Percentiles rank a stretch among this genome's conserved stretches.
phyloP scores from a whole-genome alignment of 2,888 invertebrate species.

The Coenonympha glycerion region DNA sequence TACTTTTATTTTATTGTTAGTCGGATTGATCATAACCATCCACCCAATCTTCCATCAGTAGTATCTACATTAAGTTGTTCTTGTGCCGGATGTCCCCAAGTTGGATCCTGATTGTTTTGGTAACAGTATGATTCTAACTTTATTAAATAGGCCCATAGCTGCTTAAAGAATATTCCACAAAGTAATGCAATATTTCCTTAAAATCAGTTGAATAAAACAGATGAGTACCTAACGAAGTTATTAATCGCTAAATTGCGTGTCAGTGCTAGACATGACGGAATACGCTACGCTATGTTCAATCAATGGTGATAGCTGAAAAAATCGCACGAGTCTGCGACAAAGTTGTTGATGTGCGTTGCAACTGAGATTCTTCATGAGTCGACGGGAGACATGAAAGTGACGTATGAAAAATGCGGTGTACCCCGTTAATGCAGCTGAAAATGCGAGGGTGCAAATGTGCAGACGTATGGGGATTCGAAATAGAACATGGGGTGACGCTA shows the following conservation, averaged over 20 bases:
- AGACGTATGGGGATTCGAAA: constrained; percentile 44
- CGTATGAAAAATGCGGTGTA: constrained; percentile 55
- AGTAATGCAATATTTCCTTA: neutral
- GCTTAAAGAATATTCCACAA: too few relatives aligned
- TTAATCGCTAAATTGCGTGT: neutral
- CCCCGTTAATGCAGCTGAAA: constrained; percentile 59
- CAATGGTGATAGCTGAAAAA: too few relatives aligned
- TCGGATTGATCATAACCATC: too few relatives aligned
- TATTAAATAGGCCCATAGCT: too few relatives aligned
- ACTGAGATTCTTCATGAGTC: neutral
- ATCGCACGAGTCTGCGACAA: neutral
- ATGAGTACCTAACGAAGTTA: neutral
- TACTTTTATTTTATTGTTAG: too few relatives aligned
- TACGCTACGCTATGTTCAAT: too few relatives aligned
- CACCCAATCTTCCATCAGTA: too few relatives aligned
- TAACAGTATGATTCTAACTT: too few relatives aligned
- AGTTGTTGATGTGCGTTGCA: neutral
- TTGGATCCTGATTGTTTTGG: too few relatives aligned
- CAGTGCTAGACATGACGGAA: too few relatives aligned
- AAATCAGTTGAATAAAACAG: neutral
- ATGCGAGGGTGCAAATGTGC: constrained; percentile 61
- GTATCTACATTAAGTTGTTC: too few relatives aligned
- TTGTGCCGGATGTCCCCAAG: too few relatives aligned
- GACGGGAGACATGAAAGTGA: constrained; percentile 22
- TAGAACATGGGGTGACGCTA: constrained; percentile 47